Conservation (phyloP, 2,113 vertebrate genomes). For the Hippolais icterina region DNA sequence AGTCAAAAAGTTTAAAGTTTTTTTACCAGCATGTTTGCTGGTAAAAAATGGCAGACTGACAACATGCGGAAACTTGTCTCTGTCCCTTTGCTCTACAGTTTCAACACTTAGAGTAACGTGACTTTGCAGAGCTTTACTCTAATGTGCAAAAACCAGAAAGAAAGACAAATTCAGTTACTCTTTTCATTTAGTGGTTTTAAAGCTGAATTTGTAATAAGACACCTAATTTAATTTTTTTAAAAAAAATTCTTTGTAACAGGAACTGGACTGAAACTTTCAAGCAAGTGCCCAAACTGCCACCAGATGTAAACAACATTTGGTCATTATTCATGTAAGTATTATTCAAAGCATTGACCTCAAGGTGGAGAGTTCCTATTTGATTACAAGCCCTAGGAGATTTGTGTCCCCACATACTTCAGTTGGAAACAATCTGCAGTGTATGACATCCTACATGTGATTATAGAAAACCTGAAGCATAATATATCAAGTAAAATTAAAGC, state of each 20-base stretch:
- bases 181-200: neutral
- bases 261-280: neutral
- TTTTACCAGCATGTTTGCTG: too few species aligned
- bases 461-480: conserved; percentile 39
- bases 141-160: neutral
- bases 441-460: conserved; percentile 47
- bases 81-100: neutral
- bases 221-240: neutral
- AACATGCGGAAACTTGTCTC: neutral
- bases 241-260: neutral
- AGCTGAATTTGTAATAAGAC: neutral
- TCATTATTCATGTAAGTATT: conserved; percentile 34
- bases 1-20: neutral
- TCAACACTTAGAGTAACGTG: neutral
- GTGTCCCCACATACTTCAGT: conserved; percentile 27
- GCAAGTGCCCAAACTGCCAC: neutral
- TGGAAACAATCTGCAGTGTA: conserved; percentile 55
- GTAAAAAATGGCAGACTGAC: neutral
- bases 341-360: conserved; percentile 52
- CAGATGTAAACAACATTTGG: conserved; percentile 42
- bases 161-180: neutral
- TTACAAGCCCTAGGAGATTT: conserved; percentile 46
- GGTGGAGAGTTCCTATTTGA: conserved; percentile 26
- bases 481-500: conserved; percentile 56
- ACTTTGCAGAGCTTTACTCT: neutral